Conservation (phyloP, 2,797 vertebrate genomes). For the Clamator glandarius region DNA sequence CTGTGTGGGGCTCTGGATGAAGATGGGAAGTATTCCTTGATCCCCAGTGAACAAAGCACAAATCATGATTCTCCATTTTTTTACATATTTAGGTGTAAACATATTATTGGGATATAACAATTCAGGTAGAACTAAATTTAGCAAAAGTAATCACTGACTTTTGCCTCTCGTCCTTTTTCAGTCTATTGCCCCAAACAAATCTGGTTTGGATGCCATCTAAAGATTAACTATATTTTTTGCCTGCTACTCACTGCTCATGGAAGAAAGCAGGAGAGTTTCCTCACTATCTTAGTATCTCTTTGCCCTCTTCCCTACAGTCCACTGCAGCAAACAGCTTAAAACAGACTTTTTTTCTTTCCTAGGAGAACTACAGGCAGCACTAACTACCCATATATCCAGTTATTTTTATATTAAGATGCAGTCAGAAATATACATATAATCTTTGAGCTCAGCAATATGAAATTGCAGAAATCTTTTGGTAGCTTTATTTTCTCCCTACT, state of each 20-base stretch:
- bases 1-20: not conserved
- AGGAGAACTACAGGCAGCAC: not conserved
- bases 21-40: not conserved
- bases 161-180: fast-evolving
- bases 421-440: not conserved
- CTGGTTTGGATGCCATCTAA: not conserved
- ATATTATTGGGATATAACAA: not conserved
- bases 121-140: not conserved
- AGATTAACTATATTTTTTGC: not conserved
- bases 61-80: not conserved
- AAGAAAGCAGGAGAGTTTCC: not conserved
- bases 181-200: not conserved
- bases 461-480: conserved; percentile 37
- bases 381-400: not conserved
- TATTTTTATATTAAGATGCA: conserved; percentile 1
- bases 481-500: conserved; percentile 46
- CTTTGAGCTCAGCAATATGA: not conserved
- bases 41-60: not conserved
- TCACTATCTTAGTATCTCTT: not conserved
- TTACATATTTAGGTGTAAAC: not conserved
- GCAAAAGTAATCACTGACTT: not conserved
- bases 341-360: not conserved
- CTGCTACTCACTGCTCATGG: not conserved
- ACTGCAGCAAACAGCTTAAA: not conserved
- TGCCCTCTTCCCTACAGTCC: not conserved